Evolutionary conservation across 2,113 vertebrate species (phyloP).

Genomic region (Oostethus manadensis): DNA sequence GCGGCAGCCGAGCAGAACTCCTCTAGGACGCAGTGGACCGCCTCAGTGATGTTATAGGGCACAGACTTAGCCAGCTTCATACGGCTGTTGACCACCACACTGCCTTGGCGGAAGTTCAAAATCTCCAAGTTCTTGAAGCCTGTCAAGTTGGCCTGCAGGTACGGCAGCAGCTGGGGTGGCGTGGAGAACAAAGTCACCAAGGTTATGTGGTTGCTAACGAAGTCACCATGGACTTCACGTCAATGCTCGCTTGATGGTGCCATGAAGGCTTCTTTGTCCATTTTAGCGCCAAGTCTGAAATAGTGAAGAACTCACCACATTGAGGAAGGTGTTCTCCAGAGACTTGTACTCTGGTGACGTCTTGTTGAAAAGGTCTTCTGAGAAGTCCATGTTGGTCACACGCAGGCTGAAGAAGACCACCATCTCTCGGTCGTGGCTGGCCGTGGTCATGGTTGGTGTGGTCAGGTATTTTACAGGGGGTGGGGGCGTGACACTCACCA

Average conservation of each 20-base stretch:
- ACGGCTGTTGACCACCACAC: conserved; percentile 89
- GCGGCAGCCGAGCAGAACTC: conserved; percentile 77
- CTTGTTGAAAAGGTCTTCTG: conserved; percentile 85
- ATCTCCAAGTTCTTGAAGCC: conserved; percentile 92
- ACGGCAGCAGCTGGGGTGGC: conserved; percentile 81
- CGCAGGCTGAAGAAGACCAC: conserved; percentile 91
- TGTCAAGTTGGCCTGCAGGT: conserved; percentile 83
- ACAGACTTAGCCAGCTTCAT: conserved; percentile 79
- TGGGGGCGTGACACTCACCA: conserved; percentile 42
- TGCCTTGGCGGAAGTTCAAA: conserved; percentile 86
- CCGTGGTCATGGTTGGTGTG: conserved; percentile 74
- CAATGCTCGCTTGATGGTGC: too few relatives aligned
- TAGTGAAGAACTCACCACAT: conserved; percentile 76
- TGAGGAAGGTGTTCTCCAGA: conserved; percentile 79
- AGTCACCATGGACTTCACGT: too few relatives aligned
- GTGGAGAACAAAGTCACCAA: neutral
- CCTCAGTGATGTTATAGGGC: conserved; percentile 85
- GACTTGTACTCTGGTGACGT: conserved; percentile 81
- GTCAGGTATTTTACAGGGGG: conserved; percentile 74
- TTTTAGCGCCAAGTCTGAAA: too few relatives aligned
- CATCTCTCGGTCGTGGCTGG: conserved; percentile 74
- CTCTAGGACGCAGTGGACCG: conserved; percentile 81
- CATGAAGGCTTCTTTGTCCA: too few relatives aligned
- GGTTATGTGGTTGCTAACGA: too few relatives aligned
- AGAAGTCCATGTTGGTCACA: conserved; percentile 88